phyloP scores from a whole-genome alignment of 2,797 vertebrate species.

The Tiaroga cobitis region DNA sequence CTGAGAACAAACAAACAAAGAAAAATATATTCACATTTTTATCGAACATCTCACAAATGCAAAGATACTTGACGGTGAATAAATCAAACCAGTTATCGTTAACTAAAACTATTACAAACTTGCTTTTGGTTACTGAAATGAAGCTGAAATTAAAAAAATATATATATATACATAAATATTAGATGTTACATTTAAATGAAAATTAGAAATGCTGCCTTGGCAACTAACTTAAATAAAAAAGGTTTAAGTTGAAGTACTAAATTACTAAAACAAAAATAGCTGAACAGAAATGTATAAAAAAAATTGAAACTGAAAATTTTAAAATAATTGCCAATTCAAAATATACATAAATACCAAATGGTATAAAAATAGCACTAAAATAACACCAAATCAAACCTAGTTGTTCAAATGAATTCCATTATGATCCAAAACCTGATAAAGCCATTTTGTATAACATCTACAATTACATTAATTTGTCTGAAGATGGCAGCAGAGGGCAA shows the following conservation, averaged over 20 bases:
- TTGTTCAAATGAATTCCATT: background rate
- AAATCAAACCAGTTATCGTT: background rate
- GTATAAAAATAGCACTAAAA: too few relatives aligned
- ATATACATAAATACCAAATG: background rate
- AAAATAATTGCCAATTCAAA: background rate
- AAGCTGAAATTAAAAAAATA: background rate
- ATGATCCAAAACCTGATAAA: background rate
- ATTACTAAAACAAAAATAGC: background rate
- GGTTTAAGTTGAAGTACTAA: background rate
- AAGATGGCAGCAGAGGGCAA: conserved; percentile 69
- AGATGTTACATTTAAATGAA: background rate
- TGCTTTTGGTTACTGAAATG: background rate
- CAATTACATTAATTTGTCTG: conserved; percentile 60
- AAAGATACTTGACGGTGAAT: background rate
- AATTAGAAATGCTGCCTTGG: background rate
- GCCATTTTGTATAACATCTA: background rate
- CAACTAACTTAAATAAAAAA: background rate
- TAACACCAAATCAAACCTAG: background rate
- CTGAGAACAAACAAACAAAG: conserved; percentile 70
- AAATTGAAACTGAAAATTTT: background rate
- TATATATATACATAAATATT: background rate
- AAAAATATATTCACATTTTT: background rate
- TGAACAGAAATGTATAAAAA: background rate
- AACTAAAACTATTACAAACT: background rate
- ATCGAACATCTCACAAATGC: background rate